Conservation (phyloP, 1,140 invertebrate species). For the Drosophila obscura region DNA sequence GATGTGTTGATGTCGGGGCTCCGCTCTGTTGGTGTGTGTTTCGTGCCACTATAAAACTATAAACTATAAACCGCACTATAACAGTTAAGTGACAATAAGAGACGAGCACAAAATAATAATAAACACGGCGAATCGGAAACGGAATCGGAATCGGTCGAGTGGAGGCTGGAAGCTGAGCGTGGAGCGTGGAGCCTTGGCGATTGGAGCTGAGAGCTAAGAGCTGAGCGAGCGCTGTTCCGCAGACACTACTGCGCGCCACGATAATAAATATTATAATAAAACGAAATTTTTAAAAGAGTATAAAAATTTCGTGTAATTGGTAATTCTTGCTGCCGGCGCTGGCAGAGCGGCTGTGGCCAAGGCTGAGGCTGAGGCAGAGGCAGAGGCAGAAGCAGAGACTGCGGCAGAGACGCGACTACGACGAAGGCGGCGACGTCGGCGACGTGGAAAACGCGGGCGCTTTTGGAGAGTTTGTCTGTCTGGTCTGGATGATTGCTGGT, state of each 20-base stretch:
- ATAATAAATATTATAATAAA: slow-evolving; percentile 84
- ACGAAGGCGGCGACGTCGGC: slow-evolving; percentile 7
- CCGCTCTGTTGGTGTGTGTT: slow-evolving; percentile 3
- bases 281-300: slow-evolving; percentile 84
- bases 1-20: neutral
- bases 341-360: slow-evolving; percentile 52
- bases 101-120: slow-evolving; percentile 66
- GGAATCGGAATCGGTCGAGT: slow-evolving; percentile 47
- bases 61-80: slow-evolving; percentile 53
- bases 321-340: slow-evolving; percentile 80
- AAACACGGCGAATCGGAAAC: slow-evolving; percentile 57
- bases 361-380: slow-evolving; percentile 31
- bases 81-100: slow-evolving; percentile 83
- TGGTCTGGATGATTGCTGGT: slow-evolving; percentile 26
- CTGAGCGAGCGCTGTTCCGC: slow-evolving; percentile 71
- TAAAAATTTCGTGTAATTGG: slow-evolving; percentile 84
- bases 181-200: slow-evolving; percentile 25
- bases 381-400: slow-evolving; percentile 41
- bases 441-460: slow-evolving; percentile 18
- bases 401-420: slow-evolving; percentile 44
- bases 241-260: slow-evolving; percentile 84
- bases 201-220: slow-evolving; percentile 49
- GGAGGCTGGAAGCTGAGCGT: slow-evolving; percentile 32
- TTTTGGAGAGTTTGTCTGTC: slow-evolving; percentile 67
- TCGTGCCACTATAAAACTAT: slow-evolving; percentile 51